Evolutionary conservation across 1,140 invertebrate species (phyloP).

Genomic region (Nasonia vitripennis): DNA sequence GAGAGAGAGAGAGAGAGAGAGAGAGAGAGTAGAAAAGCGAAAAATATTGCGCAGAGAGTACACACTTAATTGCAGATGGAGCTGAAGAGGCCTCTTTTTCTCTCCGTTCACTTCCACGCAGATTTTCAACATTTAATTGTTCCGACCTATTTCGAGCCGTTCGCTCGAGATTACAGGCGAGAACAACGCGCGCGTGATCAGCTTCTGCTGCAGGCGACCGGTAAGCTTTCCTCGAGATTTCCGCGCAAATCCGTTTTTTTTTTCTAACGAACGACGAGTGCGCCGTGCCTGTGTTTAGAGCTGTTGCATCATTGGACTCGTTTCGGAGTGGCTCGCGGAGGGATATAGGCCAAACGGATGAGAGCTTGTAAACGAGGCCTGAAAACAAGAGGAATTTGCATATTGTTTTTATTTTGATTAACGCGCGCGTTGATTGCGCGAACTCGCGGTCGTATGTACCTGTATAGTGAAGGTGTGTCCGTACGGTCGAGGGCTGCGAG

Average conservation of each 20-base stretch:
- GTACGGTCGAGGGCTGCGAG: too few species aligned
- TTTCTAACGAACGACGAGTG: not conserved
- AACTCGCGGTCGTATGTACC: too few species aligned
- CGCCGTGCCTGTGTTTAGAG: too few species aligned
- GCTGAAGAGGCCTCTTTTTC: not conserved
- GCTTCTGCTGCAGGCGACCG: not conserved
- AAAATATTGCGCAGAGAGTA: not conserved
- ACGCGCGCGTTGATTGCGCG: not conserved
- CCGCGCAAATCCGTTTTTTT: not conserved
- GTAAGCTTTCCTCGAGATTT: not conserved
- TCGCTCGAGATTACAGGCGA: not conserved
- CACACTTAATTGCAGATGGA: not conserved
- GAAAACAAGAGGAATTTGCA: not conserved
- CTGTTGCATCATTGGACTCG: too few species aligned
- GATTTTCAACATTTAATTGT: constrained; percentile 25
- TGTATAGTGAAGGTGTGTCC: too few species aligned
- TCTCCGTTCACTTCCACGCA: not conserved
- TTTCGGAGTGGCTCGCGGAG: not conserved
- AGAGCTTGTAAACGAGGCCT: not conserved
- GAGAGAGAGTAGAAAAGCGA: too few species aligned
- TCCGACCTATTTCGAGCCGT: not conserved
- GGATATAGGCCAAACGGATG: not conserved
- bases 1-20: too few species aligned
- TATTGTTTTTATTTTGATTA: constrained; percentile 13
- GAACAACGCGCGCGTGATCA: not conserved